Percentiles rank a stretch among this genome's conserved stretches.
Evolutionary conservation across 2,113 vertebrate genomes (phyloP).

Genomic region (Synchiropus splendidus): DNA sequence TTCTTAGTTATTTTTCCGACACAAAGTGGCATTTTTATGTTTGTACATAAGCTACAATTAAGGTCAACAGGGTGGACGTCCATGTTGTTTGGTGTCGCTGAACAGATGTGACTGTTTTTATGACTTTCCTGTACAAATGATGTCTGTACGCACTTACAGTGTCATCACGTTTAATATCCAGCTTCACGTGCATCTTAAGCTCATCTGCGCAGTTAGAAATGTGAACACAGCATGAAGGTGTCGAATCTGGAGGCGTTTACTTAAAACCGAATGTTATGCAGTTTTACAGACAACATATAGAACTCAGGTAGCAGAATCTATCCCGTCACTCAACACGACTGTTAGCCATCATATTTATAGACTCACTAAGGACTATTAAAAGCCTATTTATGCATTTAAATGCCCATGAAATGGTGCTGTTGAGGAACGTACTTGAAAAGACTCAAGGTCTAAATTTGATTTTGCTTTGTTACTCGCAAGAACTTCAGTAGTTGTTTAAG

Average conservation of each 20-base stretch:
- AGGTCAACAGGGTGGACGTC: slow-evolving; percentile 62
- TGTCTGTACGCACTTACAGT: slow-evolving; percentile 19
- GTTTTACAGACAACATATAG: slow-evolving; percentile 17
- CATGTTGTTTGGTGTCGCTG: slow-evolving; percentile 35
- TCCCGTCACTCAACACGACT: slow-evolving; percentile 44
- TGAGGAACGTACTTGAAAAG: slow-evolving; percentile 42
- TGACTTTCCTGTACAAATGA: too few relatives aligned
- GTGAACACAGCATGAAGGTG: neutral
- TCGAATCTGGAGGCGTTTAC: neutral
- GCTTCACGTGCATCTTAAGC: slow-evolving; percentile 18
- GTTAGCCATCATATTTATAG: slow-evolving; percentile 66
- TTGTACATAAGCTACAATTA: slow-evolving; percentile 57
- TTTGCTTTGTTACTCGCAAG: slow-evolving; percentile 18
- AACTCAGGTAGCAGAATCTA: slow-evolving; percentile 46
- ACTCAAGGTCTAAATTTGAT: slow-evolving; percentile 21
- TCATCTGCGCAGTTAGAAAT: slow-evolving; percentile 14
- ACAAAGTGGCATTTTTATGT: slow-evolving; percentile 31
- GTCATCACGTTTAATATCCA: slow-evolving; percentile 19
- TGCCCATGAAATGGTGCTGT: slow-evolving; percentile 43
- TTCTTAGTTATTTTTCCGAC: slow-evolving; percentile 17
- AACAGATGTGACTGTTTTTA: slow-evolving; percentile 37
- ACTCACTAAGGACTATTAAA: slow-evolving; percentile 32
- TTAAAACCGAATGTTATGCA: slow-evolving; percentile 7
- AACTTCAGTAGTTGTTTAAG: slow-evolving; percentile 16
- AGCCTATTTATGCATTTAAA: slow-evolving; percentile 37